Conservation (phyloP, 2,797 vertebrate genomes). For the Silurus aristotelis region DNA sequence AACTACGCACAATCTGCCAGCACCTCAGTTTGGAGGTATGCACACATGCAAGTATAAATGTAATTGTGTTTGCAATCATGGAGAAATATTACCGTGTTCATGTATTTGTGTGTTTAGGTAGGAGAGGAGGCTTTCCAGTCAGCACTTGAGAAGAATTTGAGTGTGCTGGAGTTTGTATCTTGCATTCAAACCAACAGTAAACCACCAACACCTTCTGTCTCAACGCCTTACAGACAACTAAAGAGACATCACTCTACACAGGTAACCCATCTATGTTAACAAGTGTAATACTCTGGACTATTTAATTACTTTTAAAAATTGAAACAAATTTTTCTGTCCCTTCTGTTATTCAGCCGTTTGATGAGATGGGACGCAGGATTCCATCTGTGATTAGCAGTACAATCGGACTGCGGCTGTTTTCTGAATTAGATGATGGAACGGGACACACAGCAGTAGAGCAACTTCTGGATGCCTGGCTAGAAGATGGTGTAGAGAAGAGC, state of each 20-base stretch:
- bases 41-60: not conserved
- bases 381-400: constrained; percentile 78
- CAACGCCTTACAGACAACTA: constrained; percentile 91
- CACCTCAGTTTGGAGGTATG: constrained; percentile 82
- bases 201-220: constrained; percentile 81
- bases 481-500: constrained; percentile 92
- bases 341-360: constrained; percentile 80
- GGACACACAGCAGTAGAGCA: constrained; percentile 83
- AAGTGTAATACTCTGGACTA: too few species aligned
- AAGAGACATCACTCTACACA: constrained; percentile 93
- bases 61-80: not conserved
- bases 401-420: constrained; percentile 85
- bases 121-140: constrained; percentile 78
- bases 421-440: constrained; percentile 87
- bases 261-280: constrained; percentile 66
- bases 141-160: constrained; percentile 78
- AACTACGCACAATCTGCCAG: constrained; percentile 83
- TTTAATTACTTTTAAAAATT: not conserved
- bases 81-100: not conserved
- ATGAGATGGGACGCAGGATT: constrained; percentile 86
- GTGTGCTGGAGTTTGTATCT: constrained; percentile 86
- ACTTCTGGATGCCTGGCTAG: constrained; percentile 88
- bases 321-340: not conserved
- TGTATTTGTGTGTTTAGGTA: constrained; percentile 68
- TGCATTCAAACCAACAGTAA: constrained; percentile 79